Evolutionary conservation across 2,113 vertebrate genomes (phyloP), one percentile per base, ranked within the genome.

Genomic region (Stegostoma tigrinum): DNA sequence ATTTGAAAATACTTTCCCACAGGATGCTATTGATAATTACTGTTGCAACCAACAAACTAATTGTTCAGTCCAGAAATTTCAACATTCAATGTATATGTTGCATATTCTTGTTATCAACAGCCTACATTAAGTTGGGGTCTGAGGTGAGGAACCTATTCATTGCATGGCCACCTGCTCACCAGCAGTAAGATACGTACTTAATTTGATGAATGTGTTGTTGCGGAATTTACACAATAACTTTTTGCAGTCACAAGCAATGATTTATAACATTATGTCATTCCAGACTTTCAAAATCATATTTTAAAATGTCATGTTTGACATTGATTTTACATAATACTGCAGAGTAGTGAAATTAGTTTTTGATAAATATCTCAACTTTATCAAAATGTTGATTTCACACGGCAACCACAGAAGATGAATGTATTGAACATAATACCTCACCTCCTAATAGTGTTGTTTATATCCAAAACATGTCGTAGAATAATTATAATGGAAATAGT

Each of bases 161-260:
- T 45, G 45, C 45, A 45, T 45, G 45, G 45, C 45, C 45, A 45
- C 45, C 45, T 45, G 45, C 45, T 45, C 45, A 45, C 45, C 45
- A 45, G 45, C 45, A 45, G 45, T 1, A 45, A 45, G 45, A 45
- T 45, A 45, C 45, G 45, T 45, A 45, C 45, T 45, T 45, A 45
- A 45, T 45, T 45, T 94, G 64, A 94, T 68, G n/a, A 94, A 94
- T 68, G 21, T 8, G 17, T 45, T 70, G 3, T 21, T 67, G 15
- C 42, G 64, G 34, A 38, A 38, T 21, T 34, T 66, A 38, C 61
- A 42, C 90, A 94, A 94, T 94, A 38, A 21, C 34, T 38, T 42
- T 67, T 17, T 94, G 61, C 64, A 94, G 21, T 94, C 64, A 67
- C 90, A 94, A 67, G 34, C 34, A 94, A 94, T 66, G 90, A 94